These are phyloP conservation scores for Myrmecophaga tridactyla DNA, from an alignment of 2,113 vertebrate species.

Conservation along the genomic window DNA sequence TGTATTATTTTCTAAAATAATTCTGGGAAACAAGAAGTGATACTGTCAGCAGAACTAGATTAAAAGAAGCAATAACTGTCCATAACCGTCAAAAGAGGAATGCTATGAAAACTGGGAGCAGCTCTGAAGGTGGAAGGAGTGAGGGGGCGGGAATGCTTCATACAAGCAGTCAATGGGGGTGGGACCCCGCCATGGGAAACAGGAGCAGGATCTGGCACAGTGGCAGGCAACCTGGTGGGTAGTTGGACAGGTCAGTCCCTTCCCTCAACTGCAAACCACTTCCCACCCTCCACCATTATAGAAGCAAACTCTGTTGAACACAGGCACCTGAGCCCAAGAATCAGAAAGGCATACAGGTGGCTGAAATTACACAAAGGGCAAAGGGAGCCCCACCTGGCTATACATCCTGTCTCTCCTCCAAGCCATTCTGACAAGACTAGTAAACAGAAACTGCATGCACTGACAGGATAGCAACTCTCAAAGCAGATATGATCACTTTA, in stretches of 20 bases:
- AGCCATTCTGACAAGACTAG: not conserved
- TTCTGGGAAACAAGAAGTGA: conserved; percentile 17
- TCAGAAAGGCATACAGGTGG: not conserved
- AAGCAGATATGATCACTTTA: not conserved
- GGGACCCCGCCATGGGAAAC: not conserved
- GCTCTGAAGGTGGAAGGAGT: not conserved
- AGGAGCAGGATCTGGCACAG: not conserved
- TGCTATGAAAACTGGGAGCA: not conserved
- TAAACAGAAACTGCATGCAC: not conserved
- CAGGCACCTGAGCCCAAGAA: not conserved
- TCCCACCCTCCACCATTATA: not conserved
- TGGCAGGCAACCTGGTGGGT: not conserved
- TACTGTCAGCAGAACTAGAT: not conserved
- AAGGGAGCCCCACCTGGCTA: not conserved
- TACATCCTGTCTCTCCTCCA: not conserved
- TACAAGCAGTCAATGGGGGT: not conserved
- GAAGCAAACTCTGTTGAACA: not conserved
- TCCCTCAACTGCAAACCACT: not conserved
- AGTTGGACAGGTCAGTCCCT: not conserved
- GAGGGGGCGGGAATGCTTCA: not conserved
- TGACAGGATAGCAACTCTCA: not conserved
- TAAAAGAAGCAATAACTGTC: not conserved
- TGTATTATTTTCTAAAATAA: conserved; percentile 29
- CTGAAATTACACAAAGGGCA: not conserved
- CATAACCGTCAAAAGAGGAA: conserved; percentile 23